Evolutionary conservation across 2,888 invertebrate genomes (phyloP).

Genomic region (Diarsia dahlii): DNA sequence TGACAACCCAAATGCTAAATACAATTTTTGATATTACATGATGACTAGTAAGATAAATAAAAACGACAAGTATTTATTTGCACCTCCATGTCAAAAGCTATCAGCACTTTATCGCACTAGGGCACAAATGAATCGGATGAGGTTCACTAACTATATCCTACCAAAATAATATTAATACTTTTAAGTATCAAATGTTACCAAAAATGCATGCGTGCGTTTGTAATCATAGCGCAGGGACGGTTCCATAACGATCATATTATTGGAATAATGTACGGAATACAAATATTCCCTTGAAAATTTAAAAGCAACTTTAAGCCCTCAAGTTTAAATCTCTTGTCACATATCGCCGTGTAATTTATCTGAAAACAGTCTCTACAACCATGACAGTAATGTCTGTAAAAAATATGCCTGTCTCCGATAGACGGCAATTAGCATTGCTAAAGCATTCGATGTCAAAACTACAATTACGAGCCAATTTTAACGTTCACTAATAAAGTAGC

Average conservation of each 20-base stretch:
- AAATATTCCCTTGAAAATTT: neutral
- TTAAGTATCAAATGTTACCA: neutral
- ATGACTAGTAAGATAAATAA: neutral
- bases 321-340: neutral
- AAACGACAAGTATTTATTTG: conserved; percentile 32
- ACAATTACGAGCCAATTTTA: conserved; percentile 50
- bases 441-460: conserved; percentile 53
- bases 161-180: conserved; percentile 23
- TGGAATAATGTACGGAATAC: neutral
- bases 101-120: conserved; percentile 59
- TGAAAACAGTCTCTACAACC: neutral
- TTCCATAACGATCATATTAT: neutral
- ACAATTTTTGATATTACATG: neutral
- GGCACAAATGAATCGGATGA: conserved; percentile 55
- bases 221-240: neutral
- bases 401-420: conserved; percentile 14
- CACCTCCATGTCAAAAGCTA: conserved; percentile 40
- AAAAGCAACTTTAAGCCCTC: neutral
- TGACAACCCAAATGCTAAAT: neutral
- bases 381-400: neutral
- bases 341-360: neutral
- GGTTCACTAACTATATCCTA: conserved; percentile 44
- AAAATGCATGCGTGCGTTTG: neutral
- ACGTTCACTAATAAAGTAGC: conserved; percentile 29
- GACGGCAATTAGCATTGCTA: conserved; percentile 26